Conservation (phyloP, 2,888 invertebrate genomes). For the Pemphredon lugubris region DNA sequence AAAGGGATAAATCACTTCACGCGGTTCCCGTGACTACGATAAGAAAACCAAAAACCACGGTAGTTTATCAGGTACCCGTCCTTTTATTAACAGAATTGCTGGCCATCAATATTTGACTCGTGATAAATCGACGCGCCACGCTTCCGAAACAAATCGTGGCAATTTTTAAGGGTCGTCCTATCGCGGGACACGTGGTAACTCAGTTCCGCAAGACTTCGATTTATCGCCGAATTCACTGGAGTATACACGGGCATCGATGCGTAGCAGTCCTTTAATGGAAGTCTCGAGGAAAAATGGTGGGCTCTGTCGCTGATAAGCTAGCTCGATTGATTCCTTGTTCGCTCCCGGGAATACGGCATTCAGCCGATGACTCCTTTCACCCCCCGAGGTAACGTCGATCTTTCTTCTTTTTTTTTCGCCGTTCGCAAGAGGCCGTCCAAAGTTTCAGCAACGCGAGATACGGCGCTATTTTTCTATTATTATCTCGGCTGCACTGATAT, state of each 20-base stretch:
- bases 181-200: conserved; percentile 11
- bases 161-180: conserved; percentile 22
- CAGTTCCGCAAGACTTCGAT: conserved; percentile 18
- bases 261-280: conserved; percentile 35
- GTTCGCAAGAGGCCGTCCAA: conserved; percentile 4
- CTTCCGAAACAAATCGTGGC: conserved; percentile 5
- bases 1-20: no score
- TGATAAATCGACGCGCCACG: not conserved
- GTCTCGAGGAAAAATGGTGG: conserved; percentile 39
- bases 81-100: no score
- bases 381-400: conserved; percentile 7
- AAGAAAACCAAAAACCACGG: not conserved
- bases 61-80: not conserved
- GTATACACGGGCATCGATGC: conserved; percentile 11
- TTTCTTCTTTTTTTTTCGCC: not conserved
- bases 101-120: not conserved
- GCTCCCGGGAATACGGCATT: conserved; percentile 19
- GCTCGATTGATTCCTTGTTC: conserved; percentile 50
- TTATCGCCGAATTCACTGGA: not conserved
- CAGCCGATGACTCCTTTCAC: conserved; percentile 12
- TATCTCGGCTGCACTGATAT: conserved; percentile 16
- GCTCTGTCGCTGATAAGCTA: conserved; percentile 44
- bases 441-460: conserved; percentile 28
- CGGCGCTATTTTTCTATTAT: conserved; percentile 2
- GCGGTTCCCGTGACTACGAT: not conserved